phyloP scores from a whole-genome alignment of 1,140 invertebrate species.

The Sycobia sp. region DNA sequence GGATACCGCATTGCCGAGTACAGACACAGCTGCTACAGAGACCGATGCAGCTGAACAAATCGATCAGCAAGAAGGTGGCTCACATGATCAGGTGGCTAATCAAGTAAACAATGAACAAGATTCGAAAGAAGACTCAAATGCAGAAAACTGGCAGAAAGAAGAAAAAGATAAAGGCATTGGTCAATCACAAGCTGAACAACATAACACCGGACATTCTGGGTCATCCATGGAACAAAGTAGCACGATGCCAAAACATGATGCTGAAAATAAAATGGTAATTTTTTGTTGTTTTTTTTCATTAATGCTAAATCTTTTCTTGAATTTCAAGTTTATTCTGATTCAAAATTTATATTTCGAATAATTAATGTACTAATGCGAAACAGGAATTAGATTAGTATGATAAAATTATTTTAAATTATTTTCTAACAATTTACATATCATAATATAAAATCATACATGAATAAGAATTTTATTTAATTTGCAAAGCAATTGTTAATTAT shows the following conservation, averaged over 20 bases:
- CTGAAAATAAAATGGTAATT: slow-evolving; percentile 35
- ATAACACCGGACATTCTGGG: slow-evolving; percentile 59
- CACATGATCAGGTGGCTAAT: slow-evolving; percentile 50
- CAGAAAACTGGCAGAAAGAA: slow-evolving; percentile 56
- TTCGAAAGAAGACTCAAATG: slow-evolving; percentile 37
- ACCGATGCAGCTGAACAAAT: slow-evolving; percentile 51
- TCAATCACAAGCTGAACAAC: slow-evolving; percentile 61
- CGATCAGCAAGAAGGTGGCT: slow-evolving; percentile 48
- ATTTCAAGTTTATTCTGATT: too few relatives aligned
- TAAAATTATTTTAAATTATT: too few relatives aligned
- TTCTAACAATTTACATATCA: too few relatives aligned
- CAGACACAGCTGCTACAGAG: slow-evolving; percentile 49
- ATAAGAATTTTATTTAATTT: too few relatives aligned
- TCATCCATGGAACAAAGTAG: slow-evolving; percentile 48
- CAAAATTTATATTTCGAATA: too few relatives aligned
- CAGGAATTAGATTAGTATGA: too few relatives aligned
- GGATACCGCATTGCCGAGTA: slow-evolving; percentile 53
- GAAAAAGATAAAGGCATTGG: slow-evolving; percentile 61
- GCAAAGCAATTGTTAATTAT: too few relatives aligned
- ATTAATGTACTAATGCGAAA: too few relatives aligned
- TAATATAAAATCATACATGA: too few relatives aligned
- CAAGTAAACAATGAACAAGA: slow-evolving; percentile 38
- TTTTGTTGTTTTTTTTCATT: too few relatives aligned
- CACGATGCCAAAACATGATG: slow-evolving; percentile 40
- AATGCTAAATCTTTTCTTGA: too few relatives aligned